phyloP scores from a whole-genome alignment of 2,797 vertebrate species.

The Megalops cyprinoides region DNA sequence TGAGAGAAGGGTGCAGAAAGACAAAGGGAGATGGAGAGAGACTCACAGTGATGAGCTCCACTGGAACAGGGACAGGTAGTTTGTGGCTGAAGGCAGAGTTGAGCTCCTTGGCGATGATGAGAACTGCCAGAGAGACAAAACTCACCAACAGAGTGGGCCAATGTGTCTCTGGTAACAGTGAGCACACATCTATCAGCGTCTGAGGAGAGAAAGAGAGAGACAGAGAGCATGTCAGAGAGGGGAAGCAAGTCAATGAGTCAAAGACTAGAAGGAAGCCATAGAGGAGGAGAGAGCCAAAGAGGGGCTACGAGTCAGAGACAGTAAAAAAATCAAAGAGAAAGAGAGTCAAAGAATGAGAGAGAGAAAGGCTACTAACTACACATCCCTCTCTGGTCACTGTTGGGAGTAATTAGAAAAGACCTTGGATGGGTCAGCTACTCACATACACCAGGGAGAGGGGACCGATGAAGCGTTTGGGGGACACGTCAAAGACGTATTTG shows the following conservation, averaged over 20 bases:
- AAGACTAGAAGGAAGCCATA: neutral
- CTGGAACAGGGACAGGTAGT: constrained; percentile 86
- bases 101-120: constrained; percentile 84
- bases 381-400: neutral
- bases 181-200: constrained; percentile 83
- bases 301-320: neutral
- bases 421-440: constrained; percentile 48
- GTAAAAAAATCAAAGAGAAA: too few species aligned
- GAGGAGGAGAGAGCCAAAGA: neutral
- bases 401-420: neutral
- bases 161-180: constrained; percentile 77
- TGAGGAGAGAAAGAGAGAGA: constrained; percentile 54
- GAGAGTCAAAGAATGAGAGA: neutral
- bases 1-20: neutral
- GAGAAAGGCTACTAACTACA: neutral
- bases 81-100: constrained; percentile 76
- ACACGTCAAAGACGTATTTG: constrained; percentile 86
- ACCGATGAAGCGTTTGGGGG: constrained; percentile 65
- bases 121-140: constrained; percentile 75
- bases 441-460: constrained; percentile 73
- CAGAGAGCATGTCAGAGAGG: neutral
- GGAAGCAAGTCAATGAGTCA: neutral
- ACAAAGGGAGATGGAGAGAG: constrained; percentile 12
- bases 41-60: constrained; percentile 88
- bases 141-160: constrained; percentile 82